These are phyloP conservation scores for Linnaemya vulpina DNA, from an alignment of 2,888 invertebrate genomes.

Conservation along the genomic window DNA sequence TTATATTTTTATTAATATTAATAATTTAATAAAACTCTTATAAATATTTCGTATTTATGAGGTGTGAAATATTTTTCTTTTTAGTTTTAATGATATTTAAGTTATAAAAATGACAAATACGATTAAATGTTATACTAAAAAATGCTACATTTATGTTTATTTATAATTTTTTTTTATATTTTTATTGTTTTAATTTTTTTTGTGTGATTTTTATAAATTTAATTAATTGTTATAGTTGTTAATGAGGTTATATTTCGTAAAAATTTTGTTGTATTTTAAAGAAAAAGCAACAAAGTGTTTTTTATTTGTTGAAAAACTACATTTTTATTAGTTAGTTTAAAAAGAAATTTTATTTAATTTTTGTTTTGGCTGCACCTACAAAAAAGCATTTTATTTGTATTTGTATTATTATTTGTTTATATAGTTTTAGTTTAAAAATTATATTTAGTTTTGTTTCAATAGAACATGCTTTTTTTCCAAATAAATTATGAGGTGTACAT, in stretches of 20 bases:
- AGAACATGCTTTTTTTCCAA: slow-evolving; percentile 43
- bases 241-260: slow-evolving; percentile 67
- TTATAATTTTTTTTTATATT: slow-evolving; percentile 49
- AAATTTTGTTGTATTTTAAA: slow-evolving; percentile 70
- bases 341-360: slow-evolving; percentile 41
- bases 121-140: slow-evolving; percentile 72
- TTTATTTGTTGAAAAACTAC: slow-evolving; percentile 62
- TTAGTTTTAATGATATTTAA: slow-evolving; percentile 67
- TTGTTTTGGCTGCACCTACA: slow-evolving; percentile 75
- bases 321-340: slow-evolving; percentile 25
- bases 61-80: slow-evolving; percentile 72
- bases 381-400: slow-evolving; percentile 75
- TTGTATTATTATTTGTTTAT: slow-evolving; percentile 66
- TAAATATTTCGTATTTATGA: slow-evolving; percentile 71
- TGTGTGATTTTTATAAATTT: slow-evolving; percentile 63
- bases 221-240: slow-evolving; percentile 36
- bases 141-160: slow-evolving; percentile 67
- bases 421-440: slow-evolving; percentile 73
- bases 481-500: slow-evolving; percentile 75
- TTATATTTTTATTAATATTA: slow-evolving; percentile 62
- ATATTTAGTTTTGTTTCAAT: slow-evolving; percentile 61
- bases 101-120: slow-evolving; percentile 71
- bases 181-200: slow-evolving; percentile 44
- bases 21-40: slow-evolving; percentile 78
- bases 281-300: slow-evolving; percentile 56